These are phyloP conservation scores for Drepana falcataria DNA, from an alignment of 2,888 invertebrate genomes.

Conservation along the genomic window DNA sequence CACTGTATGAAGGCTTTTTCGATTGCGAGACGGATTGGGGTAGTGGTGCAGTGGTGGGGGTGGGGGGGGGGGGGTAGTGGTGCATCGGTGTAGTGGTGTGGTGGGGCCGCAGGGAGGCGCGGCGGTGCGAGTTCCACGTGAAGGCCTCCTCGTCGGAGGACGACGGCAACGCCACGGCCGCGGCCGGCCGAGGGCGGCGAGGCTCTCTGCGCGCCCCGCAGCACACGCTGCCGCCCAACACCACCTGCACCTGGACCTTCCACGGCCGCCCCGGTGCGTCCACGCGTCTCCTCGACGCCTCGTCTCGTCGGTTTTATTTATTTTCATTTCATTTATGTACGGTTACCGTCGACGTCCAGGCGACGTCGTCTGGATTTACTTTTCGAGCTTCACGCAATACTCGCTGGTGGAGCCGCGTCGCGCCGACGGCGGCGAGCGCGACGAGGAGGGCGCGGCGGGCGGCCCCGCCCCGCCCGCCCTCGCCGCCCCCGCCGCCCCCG, in stretches of 20 bases:
- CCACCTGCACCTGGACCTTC: conserved; percentile 92
- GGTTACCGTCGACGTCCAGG: conserved; percentile 39
- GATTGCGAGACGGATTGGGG: too few relatives aligned
- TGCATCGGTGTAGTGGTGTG: too few relatives aligned
- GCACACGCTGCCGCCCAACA: conserved; percentile 90
- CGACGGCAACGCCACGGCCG: conserved; percentile 62
- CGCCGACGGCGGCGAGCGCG: conserved; percentile 77
- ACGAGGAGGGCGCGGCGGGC: conserved; percentile 37
- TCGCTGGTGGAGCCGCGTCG: conserved; percentile 78
- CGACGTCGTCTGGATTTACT: conserved; percentile 92
- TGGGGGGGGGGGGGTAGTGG: too few relatives aligned
- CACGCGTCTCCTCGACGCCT: too few relatives aligned
- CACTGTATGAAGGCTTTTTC: too few relatives aligned
- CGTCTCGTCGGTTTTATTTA: background rate
- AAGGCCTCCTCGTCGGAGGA: conserved; percentile 84
- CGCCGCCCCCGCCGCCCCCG: too few relatives aligned
- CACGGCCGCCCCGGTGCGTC: conserved; percentile 82
- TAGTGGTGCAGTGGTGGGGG: too few relatives aligned
- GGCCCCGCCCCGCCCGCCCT: conserved; percentile 9
- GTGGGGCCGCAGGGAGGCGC: conserved; percentile 69
- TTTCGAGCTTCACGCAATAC: conserved; percentile 90
- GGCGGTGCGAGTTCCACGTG: conserved; percentile 86
- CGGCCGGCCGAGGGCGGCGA: conserved; percentile 81
- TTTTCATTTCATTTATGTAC: background rate
- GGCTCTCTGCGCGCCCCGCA: conserved; percentile 87